A percentile compares a stretch with the other conserved stretches of the same genome.
These are phyloP conservation scores for Gibbula magus DNA, from an alignment of 2,888 invertebrate genomes.

Conservation along the genomic window DNA sequence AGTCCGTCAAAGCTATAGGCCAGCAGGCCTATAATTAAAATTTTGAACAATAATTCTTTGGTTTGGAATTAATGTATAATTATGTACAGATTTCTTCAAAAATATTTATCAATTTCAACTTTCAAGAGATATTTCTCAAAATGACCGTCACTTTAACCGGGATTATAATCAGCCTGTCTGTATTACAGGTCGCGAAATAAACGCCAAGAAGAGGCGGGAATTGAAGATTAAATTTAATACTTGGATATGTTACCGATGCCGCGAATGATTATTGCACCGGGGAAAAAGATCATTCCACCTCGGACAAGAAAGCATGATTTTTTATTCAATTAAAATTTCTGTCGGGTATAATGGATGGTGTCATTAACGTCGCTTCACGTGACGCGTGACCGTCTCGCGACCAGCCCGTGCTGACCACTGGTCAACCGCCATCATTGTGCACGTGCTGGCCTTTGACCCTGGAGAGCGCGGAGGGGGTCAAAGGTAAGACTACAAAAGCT, in stretches of 20 bases:
- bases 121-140: no score
- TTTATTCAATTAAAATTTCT: conserved; percentile 12
- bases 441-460: background rate
- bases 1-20: no score
- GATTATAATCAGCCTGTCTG: no score
- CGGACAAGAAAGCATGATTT: background rate
- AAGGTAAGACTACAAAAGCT: background rate
- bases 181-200: no score
- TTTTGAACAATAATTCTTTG: no score
- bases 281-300: background rate
- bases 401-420: conserved; percentile 4
- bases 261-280: background rate
- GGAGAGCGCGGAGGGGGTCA: background rate
- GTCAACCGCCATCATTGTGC: background rate
- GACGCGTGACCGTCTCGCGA: conserved; percentile 13
- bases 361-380: background rate
- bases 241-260: background rate
- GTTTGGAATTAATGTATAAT: no score
- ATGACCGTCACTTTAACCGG: no score
- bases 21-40: no score
- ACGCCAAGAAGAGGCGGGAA: no score
- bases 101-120: no score
- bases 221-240: no score
- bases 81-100: no score
- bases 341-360: background rate